phyloP scores from a whole-genome alignment of 2,113 vertebrate genomes.

The Oryzias melastigma region DNA sequence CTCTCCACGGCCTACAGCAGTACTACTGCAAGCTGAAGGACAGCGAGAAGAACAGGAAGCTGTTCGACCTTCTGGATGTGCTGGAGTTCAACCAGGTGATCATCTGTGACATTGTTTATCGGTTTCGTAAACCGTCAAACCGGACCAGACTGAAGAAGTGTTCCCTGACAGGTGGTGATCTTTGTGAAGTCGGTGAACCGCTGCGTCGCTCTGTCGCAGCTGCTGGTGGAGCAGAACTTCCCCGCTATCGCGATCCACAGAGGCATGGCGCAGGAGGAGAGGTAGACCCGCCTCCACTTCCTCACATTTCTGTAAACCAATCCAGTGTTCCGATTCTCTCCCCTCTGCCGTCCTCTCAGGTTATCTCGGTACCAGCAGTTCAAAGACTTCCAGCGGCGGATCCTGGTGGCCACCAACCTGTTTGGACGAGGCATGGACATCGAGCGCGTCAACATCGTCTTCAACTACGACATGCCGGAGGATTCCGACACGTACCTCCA shows the following conservation, averaged over 20 bases:
- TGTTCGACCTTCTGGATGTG: conserved; percentile 87
- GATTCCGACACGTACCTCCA: conserved; percentile 90
- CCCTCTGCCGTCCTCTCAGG: conserved; percentile 39
- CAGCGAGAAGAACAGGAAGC: conserved; percentile 89
- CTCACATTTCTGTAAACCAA: neutral
- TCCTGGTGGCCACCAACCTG: conserved; percentile 87
- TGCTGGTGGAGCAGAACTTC: conserved; percentile 89
- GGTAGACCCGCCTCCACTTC: conserved; percentile 61
- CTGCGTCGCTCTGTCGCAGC: conserved; percentile 86
- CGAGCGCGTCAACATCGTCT: conserved; percentile 88
- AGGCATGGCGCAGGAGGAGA: conserved; percentile 87
- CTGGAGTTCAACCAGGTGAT: conserved; percentile 88
- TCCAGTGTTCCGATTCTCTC: neutral
- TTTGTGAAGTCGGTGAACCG: conserved; percentile 88
- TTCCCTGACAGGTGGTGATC: conserved; percentile 82
- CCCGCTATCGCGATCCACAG: conserved; percentile 88
- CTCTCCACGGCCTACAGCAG: conserved; percentile 87
- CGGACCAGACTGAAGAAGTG: neutral
- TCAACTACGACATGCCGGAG: conserved; percentile 91
- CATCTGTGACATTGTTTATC: neutral
- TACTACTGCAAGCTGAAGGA: conserved; percentile 90
- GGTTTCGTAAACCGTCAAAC: neutral
- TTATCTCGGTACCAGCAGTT: conserved; percentile 88
- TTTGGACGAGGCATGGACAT: conserved; percentile 93
- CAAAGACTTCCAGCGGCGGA: conserved; percentile 88